These are phyloP conservation scores for Menidia menidia DNA, from an alignment of 2,797 vertebrate genomes.

Conservation along the genomic window DNA sequence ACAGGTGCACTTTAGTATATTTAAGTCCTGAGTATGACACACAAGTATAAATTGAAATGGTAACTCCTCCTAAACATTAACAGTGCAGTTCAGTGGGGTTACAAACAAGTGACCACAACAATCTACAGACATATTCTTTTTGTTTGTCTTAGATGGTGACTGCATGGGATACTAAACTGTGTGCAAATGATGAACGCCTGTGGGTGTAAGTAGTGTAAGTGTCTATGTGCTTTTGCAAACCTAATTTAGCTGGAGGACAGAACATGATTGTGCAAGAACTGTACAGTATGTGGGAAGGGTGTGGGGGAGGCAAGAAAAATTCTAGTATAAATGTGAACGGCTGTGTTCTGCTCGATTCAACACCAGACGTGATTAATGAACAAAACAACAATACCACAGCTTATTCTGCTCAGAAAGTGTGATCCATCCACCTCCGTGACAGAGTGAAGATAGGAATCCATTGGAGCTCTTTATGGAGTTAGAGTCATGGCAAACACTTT, in stretches of 20 bases:
- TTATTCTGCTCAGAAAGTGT: slow-evolving; percentile 65
- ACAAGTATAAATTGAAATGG: not conserved
- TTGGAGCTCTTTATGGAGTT: slow-evolving; percentile 9
- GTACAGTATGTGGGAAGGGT: slow-evolving; percentile 61
- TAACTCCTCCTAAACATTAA: slow-evolving; percentile 13
- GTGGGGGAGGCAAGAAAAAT: slow-evolving; percentile 62
- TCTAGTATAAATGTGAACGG: slow-evolving; percentile 66
- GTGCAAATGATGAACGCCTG: slow-evolving; percentile 50
- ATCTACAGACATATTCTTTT: slow-evolving; percentile 2
- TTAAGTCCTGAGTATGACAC: not conserved
- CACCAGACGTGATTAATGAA: slow-evolving; percentile 74
- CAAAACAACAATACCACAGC: slow-evolving; percentile 61
- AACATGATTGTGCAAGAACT: slow-evolving; percentile 56
- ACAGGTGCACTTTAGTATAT: slow-evolving; percentile 9
- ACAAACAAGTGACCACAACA: slow-evolving; percentile 2
- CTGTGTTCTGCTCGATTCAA: slow-evolving; percentile 69
- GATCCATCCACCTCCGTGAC: slow-evolving; percentile 60
- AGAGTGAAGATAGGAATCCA: slow-evolving; percentile 26
- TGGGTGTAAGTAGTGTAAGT: not conserved
- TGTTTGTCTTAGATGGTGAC: slow-evolving; percentile 7
- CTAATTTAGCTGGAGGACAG: slow-evolving; percentile 66
- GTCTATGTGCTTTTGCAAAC: slow-evolving; percentile 19
- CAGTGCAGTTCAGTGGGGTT: slow-evolving; percentile 11
- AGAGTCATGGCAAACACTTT: slow-evolving; percentile 21
- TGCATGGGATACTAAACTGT: slow-evolving; percentile 30